Evolutionary conservation across 2,113 vertebrate genomes (phyloP).

Genomic region (Eretmodus cyanostictus): DNA sequence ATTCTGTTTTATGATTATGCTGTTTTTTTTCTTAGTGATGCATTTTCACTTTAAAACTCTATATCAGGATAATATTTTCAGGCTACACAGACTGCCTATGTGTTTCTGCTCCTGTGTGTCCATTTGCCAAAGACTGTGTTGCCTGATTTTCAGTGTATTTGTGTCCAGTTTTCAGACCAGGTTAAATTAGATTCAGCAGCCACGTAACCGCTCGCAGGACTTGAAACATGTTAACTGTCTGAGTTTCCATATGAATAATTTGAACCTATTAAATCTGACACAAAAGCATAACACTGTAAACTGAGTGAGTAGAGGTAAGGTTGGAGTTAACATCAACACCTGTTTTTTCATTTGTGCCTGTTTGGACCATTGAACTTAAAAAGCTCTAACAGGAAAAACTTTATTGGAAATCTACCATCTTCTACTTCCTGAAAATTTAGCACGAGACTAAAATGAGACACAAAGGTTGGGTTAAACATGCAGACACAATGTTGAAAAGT

Average conservation of each 20-base stretch:
- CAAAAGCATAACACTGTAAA: neutral
- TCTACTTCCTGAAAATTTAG: neutral
- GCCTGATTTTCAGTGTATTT: neutral
- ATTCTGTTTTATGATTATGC: neutral
- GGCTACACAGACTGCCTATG: neutral
- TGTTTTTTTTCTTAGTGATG: accelerated
- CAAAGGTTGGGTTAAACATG: neutral
- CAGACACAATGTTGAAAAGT: neutral
- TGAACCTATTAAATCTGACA: neutral
- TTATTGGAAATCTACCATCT: neutral
- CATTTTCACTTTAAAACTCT: neutral
- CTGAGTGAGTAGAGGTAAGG: accelerated
- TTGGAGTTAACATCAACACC: neutral
- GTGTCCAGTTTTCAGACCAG: neutral
- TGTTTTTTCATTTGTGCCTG: accelerated
- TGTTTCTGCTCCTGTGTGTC: neutral
- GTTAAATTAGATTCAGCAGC: neutral
- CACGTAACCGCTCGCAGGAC: neutral
- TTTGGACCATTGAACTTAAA: accelerated
- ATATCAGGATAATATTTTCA: neutral
- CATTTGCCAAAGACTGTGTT: neutral
- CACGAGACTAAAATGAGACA: accelerated
- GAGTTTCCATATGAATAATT: neutral
- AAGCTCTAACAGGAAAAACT: neutral
- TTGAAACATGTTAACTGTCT: neutral